Base-by-base conservation (phyloP, 2,113 vertebrate genomes). In the Cromileptes altivelis region DNA sequence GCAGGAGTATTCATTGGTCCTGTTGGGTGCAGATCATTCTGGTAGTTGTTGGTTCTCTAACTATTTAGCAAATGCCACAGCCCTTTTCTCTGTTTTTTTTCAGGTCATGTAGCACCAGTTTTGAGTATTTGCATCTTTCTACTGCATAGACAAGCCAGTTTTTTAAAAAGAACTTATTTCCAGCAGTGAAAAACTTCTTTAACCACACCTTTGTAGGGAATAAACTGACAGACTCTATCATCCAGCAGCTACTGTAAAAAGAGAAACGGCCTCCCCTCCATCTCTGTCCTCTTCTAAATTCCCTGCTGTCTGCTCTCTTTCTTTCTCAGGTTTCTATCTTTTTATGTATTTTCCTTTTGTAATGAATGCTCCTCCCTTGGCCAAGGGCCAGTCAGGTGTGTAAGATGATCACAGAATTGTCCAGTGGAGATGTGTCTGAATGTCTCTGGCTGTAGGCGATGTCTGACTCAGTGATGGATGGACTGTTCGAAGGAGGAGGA, bases 361-460 rank as follows among this genome's bases (percentile, higher is more conserved):
- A 85, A 84, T 88, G 88, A 78, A 85, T 70, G 67, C 75, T 75
- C 76, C 75, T 69, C 62, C 73, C 57, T 86, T 92, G 90, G 91
- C 85, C 62, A n/a, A 56, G 6, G 74, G 85, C 87, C 91, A 94
- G 76, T 25, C 65, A 85, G 81, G 70, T 80, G 83, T 84, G 91
- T 91, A 92, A 93, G 81, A 92, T 82, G 85, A 95, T 94, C 90
- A 83, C 82, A 65, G 68, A 81, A 85, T 72, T 88, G 80, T 93
- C 91, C 91, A 81, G 19, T 68, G 58, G 84, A 90, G 73, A 91
- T 83, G 75, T 81, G 80, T 81, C 75, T 89, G 89, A 92, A 80
- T 88, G 81, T 90, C 64, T 15, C 67, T 88, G 80, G 84, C 90
- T 93, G 70, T 37, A 58, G 90, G 93, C 89, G 53, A 85, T 58